Evolutionary conservation across 2,888 invertebrate genomes (phyloP).

Genomic region (Temnothorax unifasciatus): DNA sequence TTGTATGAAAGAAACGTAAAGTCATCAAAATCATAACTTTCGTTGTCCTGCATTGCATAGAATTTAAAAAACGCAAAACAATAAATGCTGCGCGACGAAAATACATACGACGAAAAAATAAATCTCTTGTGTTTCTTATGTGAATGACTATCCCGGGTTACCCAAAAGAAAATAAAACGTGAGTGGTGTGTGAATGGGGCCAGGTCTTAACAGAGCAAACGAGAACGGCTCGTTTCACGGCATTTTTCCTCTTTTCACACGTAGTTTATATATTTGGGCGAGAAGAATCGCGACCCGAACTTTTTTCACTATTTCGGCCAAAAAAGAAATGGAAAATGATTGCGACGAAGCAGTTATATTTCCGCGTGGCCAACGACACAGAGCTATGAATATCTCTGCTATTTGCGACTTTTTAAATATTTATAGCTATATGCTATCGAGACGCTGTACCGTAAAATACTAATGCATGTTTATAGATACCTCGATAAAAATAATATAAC

Average conservation of each 20-base stretch:
- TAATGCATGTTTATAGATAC: neutral
- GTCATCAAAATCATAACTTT: neutral
- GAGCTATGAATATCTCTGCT: neutral
- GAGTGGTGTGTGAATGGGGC: constrained; percentile 36
- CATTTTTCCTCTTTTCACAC: constrained; percentile 40
- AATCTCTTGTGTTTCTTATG: constrained; percentile 29
- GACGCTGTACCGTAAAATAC: neutral
- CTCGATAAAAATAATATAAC: neutral
- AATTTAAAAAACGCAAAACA: constrained; percentile 14
- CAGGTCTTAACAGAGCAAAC: constrained; percentile 44
- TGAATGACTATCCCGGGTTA: constrained; percentile 14
- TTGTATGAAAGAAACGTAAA: neutral
- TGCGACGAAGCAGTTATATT: constrained; percentile 25
- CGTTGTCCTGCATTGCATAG: no score
- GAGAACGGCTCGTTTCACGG: constrained; percentile 37
- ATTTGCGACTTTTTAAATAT: neutral
- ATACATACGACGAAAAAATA: constrained; percentile 24
- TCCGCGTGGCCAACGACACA: neutral
- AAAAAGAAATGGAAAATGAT: constrained; percentile 4
- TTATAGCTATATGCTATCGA: neutral
- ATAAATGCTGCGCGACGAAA: neutral
- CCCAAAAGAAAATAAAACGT: constrained; percentile 47
- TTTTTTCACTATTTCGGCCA: neutral
- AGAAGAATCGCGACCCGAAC: constrained; percentile 34
- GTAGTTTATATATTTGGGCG: constrained; percentile 46